Conservation (phyloP, 2,797 vertebrate genomes). For the Mergus octosetaceus region DNA sequence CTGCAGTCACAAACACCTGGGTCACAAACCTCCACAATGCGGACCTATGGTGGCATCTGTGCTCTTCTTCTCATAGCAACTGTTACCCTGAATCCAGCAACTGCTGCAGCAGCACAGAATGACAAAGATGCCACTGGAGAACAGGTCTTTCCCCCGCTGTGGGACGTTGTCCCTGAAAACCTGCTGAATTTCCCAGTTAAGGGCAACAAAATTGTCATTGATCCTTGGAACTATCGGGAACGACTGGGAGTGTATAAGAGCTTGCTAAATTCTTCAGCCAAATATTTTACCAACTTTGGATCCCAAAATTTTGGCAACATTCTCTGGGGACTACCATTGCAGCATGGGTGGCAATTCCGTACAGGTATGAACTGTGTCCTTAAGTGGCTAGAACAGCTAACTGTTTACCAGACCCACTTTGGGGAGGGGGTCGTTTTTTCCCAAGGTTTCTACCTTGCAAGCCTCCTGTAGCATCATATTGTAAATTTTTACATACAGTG, state of each 20-base stretch:
- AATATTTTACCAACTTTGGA: slow-evolving; percentile 79
- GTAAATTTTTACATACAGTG: not conserved
- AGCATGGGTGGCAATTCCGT: slow-evolving; percentile 85
- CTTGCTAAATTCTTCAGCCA: slow-evolving; percentile 78
- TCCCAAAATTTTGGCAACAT: slow-evolving; percentile 75
- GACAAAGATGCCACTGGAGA: not conserved
- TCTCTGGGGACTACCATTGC: slow-evolving; percentile 87
- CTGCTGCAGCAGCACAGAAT: accelerated
- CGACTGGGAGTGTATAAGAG: slow-evolving; percentile 84
- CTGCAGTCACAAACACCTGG: not conserved
- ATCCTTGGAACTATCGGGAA: slow-evolving; percentile 82
- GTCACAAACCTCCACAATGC: not conserved
- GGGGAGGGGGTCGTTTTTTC: not conserved
- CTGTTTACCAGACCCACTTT: not conserved
- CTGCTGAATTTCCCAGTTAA: slow-evolving; percentile 68
- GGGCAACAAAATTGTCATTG: slow-evolving; percentile 65
- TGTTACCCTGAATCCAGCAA: not conserved
- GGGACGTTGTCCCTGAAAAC: slow-evolving; percentile 73
- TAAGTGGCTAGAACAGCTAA: not conserved
- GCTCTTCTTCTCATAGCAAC: not conserved
- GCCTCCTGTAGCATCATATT: accelerated
- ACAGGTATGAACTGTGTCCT: slow-evolving; percentile 80
- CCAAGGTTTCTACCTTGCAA: not conserved
- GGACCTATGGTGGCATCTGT: not conserved
- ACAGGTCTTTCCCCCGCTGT: slow-evolving; percentile 75